Percentiles rank a stretch among this genome's conserved stretches.
phyloP scores from a whole-genome alignment of 2,797 vertebrate genomes.

The Phalloptychus januarius region DNA sequence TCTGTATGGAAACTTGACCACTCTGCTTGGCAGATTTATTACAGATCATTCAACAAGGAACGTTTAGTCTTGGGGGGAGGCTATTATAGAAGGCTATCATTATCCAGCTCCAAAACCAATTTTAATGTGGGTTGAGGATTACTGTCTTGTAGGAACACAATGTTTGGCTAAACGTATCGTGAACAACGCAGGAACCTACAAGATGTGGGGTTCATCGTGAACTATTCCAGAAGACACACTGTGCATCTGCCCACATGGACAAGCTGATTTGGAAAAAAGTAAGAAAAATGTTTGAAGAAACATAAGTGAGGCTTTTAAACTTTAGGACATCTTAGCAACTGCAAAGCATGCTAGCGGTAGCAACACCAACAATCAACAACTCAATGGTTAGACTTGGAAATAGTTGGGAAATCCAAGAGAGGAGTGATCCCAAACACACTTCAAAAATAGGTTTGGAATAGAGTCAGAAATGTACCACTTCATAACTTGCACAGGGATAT shows the following conservation, averaged over 20 bases:
- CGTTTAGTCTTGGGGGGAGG: not conserved
- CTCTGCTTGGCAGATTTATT: not conserved
- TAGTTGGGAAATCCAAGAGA: not conserved
- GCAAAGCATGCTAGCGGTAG: not conserved
- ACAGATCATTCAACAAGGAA: not conserved
- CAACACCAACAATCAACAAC: not conserved
- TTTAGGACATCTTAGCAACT: not conserved
- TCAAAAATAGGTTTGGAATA: not conserved
- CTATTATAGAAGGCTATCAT: not conserved
- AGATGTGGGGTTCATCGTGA: not conserved
- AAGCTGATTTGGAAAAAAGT: not conserved
- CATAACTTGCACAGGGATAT: not conserved
- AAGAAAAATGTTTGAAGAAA: too few species aligned
- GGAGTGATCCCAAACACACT: not conserved
- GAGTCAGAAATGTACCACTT: not conserved
- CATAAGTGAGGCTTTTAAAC: not conserved
- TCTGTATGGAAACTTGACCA: not conserved
- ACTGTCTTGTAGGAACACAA: not conserved
- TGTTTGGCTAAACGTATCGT: not conserved
- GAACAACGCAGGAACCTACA: not conserved
- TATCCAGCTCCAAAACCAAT: not conserved
- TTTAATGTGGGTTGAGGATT: not conserved
- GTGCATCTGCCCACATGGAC: not conserved
- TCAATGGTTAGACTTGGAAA: not conserved
- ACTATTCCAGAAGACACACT: not conserved